These are phyloP conservation scores for Morelia viridis DNA, from an alignment of 2,797 vertebrate genomes.

Conservation along the genomic window DNA sequence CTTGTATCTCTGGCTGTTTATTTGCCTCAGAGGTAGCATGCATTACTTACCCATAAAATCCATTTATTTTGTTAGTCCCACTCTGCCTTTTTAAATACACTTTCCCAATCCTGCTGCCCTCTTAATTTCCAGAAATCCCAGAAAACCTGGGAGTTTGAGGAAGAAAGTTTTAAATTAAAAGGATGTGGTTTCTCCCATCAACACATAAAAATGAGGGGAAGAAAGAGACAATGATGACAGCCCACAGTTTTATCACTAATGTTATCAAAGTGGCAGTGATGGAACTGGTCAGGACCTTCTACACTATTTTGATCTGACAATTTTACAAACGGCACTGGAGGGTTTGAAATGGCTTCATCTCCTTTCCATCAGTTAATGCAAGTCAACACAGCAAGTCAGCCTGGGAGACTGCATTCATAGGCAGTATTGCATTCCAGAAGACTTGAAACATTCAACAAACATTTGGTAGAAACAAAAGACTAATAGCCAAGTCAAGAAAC, in stretches of 20 bases:
- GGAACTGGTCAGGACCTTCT: not conserved
- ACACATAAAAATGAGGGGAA: too few species aligned
- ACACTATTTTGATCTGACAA: not conserved
- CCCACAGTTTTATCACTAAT: not conserved
- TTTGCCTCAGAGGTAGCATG: not conserved
- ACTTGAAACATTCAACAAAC: not conserved
- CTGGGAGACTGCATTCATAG: not conserved
- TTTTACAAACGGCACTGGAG: not conserved
- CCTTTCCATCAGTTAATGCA: not conserved
- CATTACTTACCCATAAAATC: constrained; percentile 15
- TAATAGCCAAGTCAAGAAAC: not conserved
- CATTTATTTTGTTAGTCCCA: constrained; percentile 15
- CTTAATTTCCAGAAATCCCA: not conserved
- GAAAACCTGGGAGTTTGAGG: not conserved
- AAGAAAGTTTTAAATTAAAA: constrained; percentile 22
- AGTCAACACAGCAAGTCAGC: not conserved
- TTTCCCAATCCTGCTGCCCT: not conserved
- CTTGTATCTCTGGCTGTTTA: not conserved
- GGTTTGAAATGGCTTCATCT: not conserved
- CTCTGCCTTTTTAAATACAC: not conserved
- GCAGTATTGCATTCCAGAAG: not conserved
- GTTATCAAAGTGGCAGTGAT: not conserved
- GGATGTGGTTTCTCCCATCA: not conserved
- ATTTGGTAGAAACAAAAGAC: not conserved
- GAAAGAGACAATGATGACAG: not conserved